A percentile compares a stretch with the other conserved stretches of the same genome.
Conservation (phyloP, 1,140 invertebrate species). For the Heliconius hermathena region DNA sequence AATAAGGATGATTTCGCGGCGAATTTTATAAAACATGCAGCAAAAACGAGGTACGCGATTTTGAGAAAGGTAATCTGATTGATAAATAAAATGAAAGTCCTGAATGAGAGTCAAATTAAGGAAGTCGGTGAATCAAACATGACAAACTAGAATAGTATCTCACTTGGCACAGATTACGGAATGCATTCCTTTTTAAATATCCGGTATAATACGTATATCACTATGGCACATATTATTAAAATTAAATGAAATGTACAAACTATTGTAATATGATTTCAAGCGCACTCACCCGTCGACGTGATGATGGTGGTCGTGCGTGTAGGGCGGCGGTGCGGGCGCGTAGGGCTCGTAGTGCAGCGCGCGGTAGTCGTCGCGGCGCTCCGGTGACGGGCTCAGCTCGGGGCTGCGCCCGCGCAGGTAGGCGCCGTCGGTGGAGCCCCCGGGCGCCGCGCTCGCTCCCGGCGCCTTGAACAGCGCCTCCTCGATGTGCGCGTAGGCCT, state of each 20-base stretch:
- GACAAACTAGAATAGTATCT: no score
- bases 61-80: no score
- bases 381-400: slow-evolving; percentile 59
- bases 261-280: neutral
- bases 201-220: no score
- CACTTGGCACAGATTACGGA: no score
- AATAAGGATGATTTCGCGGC: no score
- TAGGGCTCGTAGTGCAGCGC: slow-evolving; percentile 64
- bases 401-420: slow-evolving; percentile 64
- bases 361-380: slow-evolving; percentile 65
- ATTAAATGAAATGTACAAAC: neutral
- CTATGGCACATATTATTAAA: neutral
- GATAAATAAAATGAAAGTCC: no score
- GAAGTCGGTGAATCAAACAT: no score
- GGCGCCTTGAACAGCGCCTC: slow-evolving; percentile 63
- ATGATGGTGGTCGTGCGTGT: slow-evolving; percentile 61
- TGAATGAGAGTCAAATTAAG: no score
- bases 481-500: slow-evolving; percentile 69
- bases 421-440: slow-evolving; percentile 57
- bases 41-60: no score
- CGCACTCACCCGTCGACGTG: slow-evolving; percentile 64
- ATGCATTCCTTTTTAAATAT: no score
- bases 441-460: slow-evolving; percentile 17
- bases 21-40: no score
- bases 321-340: slow-evolving; percentile 54